Evolutionary conservation across 2,113 vertebrate genomes (phyloP), one percentile per base, ranked within the genome.

Genomic region (Elephas maximus): DNA sequence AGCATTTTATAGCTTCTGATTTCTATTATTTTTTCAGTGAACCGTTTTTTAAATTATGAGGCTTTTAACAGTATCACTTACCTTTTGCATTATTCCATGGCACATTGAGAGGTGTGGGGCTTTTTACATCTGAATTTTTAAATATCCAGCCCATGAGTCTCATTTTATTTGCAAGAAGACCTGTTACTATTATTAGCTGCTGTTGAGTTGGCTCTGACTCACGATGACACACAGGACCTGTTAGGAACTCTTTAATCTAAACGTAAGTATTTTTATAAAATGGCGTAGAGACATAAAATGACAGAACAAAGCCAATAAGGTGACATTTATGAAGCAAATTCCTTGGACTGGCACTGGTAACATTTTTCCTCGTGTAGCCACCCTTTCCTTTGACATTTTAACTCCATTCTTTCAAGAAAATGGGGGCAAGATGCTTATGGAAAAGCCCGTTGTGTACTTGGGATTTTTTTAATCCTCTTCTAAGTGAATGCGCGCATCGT

Each of bases 11-110:
- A 73, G 76, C 82, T 77, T 45, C 60, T 77, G 17, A 53, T 93
- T 96, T 94, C 48, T 84, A n/a, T 88, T 96, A 53, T 69, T 88
- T 95, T 62, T 84, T 95, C 89, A 62, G n/a, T 71, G 71, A 69
- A 86, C 26, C 15, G 21, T 67, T 77, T 93, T 93, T 10, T 10
- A 3, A 93, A 73, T 63, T 53, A 60, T 76, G 74, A 87, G 10
- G 15, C 53, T 90, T 93, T 92, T 65, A 91, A 94, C 24, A 87
- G 0, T 41, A 73, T 26, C 33, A 8, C 23, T 77, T 85, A 77
- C 17, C 45, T 51, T 89, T 81, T 73, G 63, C 24, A 5, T 90
- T 69, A 65, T 88, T 96, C 17, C 17, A 7, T 88, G 63, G 74
- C 81, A 65, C 71, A 53, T 23, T 69, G 28, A 93, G 57, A 92